Conservation (phyloP, 2,113 vertebrate species). For the Protobothrops flavoviridis region DNA sequence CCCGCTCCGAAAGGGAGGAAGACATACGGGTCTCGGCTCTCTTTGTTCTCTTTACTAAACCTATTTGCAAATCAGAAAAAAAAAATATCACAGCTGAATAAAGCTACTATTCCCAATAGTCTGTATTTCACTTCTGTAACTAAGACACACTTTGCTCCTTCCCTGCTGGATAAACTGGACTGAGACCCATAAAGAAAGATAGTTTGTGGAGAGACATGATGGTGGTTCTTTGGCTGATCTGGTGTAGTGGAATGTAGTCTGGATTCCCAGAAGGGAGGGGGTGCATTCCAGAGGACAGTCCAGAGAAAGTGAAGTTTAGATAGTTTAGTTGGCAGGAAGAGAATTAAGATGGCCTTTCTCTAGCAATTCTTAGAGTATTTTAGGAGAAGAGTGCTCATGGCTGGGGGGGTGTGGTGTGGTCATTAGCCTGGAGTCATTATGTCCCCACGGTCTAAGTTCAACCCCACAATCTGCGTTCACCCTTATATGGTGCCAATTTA, state of each 20-base stretch:
- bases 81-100: neutral
- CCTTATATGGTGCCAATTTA: neutral
- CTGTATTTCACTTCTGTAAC: neutral
- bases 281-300: neutral
- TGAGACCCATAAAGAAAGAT: neutral
- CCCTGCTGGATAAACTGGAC: neutral
- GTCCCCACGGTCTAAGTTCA: neutral
- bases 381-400: neutral
- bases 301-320: neutral
- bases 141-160: slow-evolving; percentile 29
- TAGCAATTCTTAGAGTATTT: neutral
- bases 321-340: neutral
- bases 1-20: slow-evolving; percentile 81
- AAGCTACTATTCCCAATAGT: neutral
- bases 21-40: slow-evolving; percentile 64
- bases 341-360: neutral
- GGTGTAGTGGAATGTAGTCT: neutral
- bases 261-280: neutral
- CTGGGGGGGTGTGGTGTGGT: neutral
- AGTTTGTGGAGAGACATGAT: neutral
- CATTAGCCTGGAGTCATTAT: neutral
- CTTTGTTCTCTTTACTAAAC: slow-evolving; percentile 76
- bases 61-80: slow-evolving; percentile 34
- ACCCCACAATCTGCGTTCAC: neutral
- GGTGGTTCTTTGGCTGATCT: neutral